Conservation (phyloP, 2,888 invertebrate species). For the Eilema caniola region DNA sequence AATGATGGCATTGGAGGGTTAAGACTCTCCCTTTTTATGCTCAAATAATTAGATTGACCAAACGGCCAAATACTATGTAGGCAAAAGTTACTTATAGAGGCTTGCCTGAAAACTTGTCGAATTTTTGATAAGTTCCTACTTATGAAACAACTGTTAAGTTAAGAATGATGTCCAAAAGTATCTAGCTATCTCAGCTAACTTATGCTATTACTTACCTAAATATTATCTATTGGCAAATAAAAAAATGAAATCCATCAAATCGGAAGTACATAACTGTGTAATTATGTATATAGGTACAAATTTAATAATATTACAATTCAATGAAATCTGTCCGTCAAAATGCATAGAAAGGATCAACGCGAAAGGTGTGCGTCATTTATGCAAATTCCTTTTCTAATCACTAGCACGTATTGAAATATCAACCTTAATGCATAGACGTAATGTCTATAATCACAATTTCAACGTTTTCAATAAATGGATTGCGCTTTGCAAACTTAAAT, state of each 20-base stretch:
- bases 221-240: neutral
- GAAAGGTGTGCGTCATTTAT: slow-evolving; percentile 83
- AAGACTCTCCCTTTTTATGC: neutral
- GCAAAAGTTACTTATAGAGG: too few species aligned
- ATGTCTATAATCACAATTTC: slow-evolving; percentile 41
- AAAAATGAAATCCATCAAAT: neutral
- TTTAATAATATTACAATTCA: slow-evolving; percentile 60
- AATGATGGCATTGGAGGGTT: neutral
- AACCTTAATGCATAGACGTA: slow-evolving; percentile 42
- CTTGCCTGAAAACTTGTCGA: too few species aligned
- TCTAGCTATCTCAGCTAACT: too few species aligned
- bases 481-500: slow-evolving; percentile 63
- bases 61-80: neutral
- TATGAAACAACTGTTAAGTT: too few species aligned
- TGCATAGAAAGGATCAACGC: slow-evolving; percentile 80
- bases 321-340: slow-evolving; percentile 80
- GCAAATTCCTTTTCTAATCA: slow-evolving; percentile 75
- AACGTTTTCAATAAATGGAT: slow-evolving; percentile 61
- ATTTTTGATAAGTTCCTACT: too few species aligned
- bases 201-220: too few species aligned
- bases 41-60: neutral
- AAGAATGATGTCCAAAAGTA: neutral
- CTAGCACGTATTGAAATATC: slow-evolving; percentile 41
- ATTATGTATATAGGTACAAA: slow-evolving; percentile 33
- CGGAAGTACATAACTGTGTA: slow-evolving; percentile 33